phyloP scores from a whole-genome alignment of 2,113 vertebrate species.

The Aptenodytes patagonicus region DNA sequence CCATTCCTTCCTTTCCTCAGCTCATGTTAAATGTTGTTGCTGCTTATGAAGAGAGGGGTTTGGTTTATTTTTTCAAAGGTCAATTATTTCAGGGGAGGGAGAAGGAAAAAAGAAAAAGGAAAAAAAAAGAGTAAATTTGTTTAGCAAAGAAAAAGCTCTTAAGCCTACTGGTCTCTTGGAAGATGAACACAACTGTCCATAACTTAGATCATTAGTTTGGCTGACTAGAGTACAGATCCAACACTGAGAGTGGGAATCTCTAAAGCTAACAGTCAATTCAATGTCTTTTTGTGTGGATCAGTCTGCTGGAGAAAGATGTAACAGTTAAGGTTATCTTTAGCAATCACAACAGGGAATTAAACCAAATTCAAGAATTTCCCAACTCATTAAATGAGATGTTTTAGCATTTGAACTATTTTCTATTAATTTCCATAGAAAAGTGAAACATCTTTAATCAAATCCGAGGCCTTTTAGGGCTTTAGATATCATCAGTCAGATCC shows the following conservation, averaged over 20 bases:
- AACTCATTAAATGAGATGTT: neutral
- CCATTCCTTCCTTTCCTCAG: constrained; percentile 44
- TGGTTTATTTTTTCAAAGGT: constrained; percentile 69
- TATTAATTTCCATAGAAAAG: neutral
- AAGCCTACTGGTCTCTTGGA: neutral
- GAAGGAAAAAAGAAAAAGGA: neutral
- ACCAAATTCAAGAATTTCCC: neutral
- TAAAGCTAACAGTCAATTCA: neutral
- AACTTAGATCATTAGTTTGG: neutral
- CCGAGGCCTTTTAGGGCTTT: neutral
- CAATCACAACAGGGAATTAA: neutral
- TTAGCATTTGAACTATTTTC: neutral
- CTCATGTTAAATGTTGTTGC: constrained; percentile 62
- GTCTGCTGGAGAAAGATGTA: neutral
- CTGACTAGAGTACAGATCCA: neutral
- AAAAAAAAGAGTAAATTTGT: neutral
- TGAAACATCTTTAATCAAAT: neutral
- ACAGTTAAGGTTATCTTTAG: neutral
- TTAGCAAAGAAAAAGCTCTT: neutral
- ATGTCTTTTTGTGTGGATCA: neutral
- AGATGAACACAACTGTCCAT: neutral
- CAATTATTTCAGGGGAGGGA: neutral
- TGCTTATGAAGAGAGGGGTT: constrained; percentile 52
- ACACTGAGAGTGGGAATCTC: neutral
- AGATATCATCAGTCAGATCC: neutral